Conservation (phyloP, 2,888 invertebrate species). For the Spisula subtruncata region DNA sequence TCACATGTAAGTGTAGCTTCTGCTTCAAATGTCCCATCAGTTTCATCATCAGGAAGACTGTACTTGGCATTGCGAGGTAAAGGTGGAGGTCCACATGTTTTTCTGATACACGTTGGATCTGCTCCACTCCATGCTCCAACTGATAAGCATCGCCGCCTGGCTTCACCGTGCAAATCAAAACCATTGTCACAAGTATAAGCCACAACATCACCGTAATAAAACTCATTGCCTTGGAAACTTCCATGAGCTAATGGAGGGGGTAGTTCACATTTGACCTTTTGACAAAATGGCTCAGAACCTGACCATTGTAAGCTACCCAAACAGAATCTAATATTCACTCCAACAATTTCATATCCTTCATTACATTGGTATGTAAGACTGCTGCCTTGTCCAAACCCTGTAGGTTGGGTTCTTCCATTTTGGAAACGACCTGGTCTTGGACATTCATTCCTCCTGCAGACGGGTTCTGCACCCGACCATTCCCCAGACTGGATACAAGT, state of each 20-base stretch:
- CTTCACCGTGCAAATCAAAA: constrained; percentile 72
- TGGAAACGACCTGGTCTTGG: constrained; percentile 71
- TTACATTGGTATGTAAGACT: constrained; percentile 77
- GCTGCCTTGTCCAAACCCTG: constrained; percentile 58
- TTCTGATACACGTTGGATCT: constrained; percentile 68
- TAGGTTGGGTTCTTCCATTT: constrained; percentile 70
- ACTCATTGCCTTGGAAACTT: constrained; percentile 53
- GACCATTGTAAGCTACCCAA: constrained; percentile 78
- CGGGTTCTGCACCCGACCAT: constrained; percentile 84
- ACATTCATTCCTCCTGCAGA: constrained; percentile 80
- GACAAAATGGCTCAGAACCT: constrained; percentile 73
- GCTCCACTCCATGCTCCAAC: constrained; percentile 75
- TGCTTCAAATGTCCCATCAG: constrained; percentile 58
- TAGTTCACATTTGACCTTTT: constrained; percentile 69
- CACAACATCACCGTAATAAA: constrained; percentile 72
- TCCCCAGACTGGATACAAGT: constrained; percentile 81
- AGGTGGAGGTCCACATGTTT: constrained; percentile 67
- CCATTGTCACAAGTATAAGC: constrained; percentile 79
- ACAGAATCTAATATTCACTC: constrained; percentile 76
- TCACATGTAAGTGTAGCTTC: constrained; percentile 66
- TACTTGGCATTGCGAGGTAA: constrained; percentile 59
- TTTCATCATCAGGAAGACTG: constrained; percentile 57
- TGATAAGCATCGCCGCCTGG: constrained; percentile 76
- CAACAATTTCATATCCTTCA: constrained; percentile 77
- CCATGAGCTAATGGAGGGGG: constrained; percentile 71